These are phyloP conservation scores for Zaprionus bogoriensis DNA, from an alignment of 2,888 invertebrate genomes.

Conservation along the genomic window DNA sequence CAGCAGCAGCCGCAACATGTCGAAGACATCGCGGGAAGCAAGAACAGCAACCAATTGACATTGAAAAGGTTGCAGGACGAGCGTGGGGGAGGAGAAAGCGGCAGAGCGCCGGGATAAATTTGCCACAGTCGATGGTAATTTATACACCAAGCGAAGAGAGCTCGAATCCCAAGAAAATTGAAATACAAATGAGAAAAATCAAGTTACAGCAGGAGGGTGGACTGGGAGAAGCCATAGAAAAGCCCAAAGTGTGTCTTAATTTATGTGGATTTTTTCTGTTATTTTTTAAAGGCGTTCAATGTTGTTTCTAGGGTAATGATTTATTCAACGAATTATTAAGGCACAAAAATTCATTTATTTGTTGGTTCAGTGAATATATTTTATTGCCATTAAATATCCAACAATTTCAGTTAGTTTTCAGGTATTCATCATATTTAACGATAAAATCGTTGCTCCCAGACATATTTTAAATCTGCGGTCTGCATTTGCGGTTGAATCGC, in stretches of 20 bases:
- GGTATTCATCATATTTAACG: too few species aligned
- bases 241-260: neutral
- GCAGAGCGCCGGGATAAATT: too few species aligned
- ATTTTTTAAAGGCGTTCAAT: neutral
- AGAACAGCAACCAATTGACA: constrained; percentile 55
- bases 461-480: neutral
- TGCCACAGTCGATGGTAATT: constrained; percentile 53
- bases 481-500: neutral
- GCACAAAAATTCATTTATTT: neutral
- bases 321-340: neutral
- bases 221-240: neutral
- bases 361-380: too few species aligned
- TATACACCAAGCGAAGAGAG: constrained; percentile 36
- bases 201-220: neutral
- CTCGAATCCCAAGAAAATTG: constrained; percentile 35
- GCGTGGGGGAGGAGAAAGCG: too few species aligned
- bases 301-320: neutral
- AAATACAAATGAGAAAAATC: constrained; percentile 44
- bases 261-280: neutral
- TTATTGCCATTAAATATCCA: neutral
- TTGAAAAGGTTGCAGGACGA: constrained; percentile 53
- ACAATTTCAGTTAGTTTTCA: neutral
- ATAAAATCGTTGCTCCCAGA: too few species aligned
- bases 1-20: constrained; percentile 40
- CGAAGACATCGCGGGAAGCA: constrained; percentile 55